Evolutionary conservation across 2,888 invertebrate genomes (phyloP), one percentile per base, ranked within the genome.

Genomic region (Camptogramma bilineatum): DNA sequence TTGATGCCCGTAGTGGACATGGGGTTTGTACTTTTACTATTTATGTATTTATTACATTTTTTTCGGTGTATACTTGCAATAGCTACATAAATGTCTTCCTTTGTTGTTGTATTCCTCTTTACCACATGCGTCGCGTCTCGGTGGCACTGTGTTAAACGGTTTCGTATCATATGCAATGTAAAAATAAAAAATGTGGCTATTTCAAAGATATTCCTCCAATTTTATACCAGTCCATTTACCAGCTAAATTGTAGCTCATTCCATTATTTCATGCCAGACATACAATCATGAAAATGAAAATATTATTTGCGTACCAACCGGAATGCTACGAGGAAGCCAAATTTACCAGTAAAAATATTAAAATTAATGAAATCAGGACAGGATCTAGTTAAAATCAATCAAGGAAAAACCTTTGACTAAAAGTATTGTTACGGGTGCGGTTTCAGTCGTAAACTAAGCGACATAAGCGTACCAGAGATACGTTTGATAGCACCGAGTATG

Each of bases 401-500:
- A 13, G 13, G 13, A 39, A 39, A 39, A 39, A 4, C 4, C 44
- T 44, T 16, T 44, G 44, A 47, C 18, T 51, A 51, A 42, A 58
- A 24, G 1, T 44, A 2, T 55, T 47, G 31, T 56, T 39, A 16
- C 52, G 42, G 34, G 50, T 67, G 68, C 62, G 66, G 62, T 66
- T 66, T 78, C 93, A 95, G 95, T 94, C 95, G 94, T 93, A 95
- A 95, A 93, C 94, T 94, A 94, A 95, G 95, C 94, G 94, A 95
- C 87, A 94, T 96, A 94, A 94, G 95, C 90, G 95, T 96, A 76
- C 97, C 97, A 73, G 96, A 96, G 94, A 97, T 97, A 84, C 96
- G 96, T 83, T 96, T 97, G 82, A 93, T 96, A 94, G 96, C 96
- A 85, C 96, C 97, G 79, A 96, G 96, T 88, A 93, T 96, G 94